Base-by-base conservation (phyloP, 1,140 invertebrate species). In the Atta colombica region DNA sequence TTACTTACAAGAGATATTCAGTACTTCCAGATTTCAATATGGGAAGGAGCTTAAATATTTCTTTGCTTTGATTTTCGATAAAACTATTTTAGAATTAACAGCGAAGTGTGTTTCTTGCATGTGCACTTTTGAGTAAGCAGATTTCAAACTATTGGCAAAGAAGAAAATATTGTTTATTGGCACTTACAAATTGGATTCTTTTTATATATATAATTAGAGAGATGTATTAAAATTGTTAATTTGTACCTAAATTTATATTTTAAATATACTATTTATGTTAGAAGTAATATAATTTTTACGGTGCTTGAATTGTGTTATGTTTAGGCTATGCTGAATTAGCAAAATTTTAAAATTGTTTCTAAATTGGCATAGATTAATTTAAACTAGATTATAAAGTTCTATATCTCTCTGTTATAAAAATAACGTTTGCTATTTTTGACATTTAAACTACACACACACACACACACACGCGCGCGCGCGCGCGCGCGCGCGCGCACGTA, bases 41-140 rank as follows among this genome's bases (percentile, higher is more conserved):
- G 53, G 81, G 90, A 88, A 89, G 88, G 90, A 91, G 78, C 90
- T 91, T 91, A 91, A 91, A 55, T 86, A 89, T 88, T 91, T 91
- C 88, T 91, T 91, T 91, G 88, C 90, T 91, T 91, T 88, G 85
- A 69, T 90, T 88, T 77, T 49, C 71, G 35, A 25, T 74, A 68
- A 53, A 71, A 10, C 65, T 88, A 53, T 51, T 45, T 63, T 77
- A 84, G 60, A 58, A 84, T 74, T 72, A 68, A 84, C 72, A 72
- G 78, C 51, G 77, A 87, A 86, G 28, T 87, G 25, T 51, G 49
- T 81, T 65, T 85, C 31, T 35, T 35, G 31, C 25, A 80, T 88
- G 69, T 25, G 58, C 51, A 87, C 12, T 25, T 71, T 55, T 45
- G n/a, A 77, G 39, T 39, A 53, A n/a, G 51, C 51, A 77, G 87